These are phyloP conservation scores for Malachius bipustulatus DNA, from an alignment of 2,888 invertebrate species.

Conservation along the genomic window DNA sequence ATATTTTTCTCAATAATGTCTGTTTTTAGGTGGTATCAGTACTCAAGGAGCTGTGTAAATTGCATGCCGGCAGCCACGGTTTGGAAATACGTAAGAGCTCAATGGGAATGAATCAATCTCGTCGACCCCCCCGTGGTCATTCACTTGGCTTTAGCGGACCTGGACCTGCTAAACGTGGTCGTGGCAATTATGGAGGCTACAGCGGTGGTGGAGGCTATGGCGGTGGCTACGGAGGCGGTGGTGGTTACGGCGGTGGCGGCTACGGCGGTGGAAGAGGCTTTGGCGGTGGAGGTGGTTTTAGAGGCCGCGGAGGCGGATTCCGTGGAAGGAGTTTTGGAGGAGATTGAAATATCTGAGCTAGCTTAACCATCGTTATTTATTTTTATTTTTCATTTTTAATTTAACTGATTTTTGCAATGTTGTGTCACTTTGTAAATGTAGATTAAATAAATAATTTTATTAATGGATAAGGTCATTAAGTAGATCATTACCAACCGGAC, in stretches of 20 bases:
- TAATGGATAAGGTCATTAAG: no score
- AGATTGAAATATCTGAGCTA: no score
- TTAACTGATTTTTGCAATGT: no score
- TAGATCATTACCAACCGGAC: no score
- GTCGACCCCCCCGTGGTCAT: conserved; percentile 41
- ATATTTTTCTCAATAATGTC: no score
- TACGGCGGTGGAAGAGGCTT: conserved; percentile 16
- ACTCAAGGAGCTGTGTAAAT: conserved; percentile 61
- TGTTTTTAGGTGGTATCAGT: conserved; percentile 53
- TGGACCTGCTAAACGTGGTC: conserved; percentile 31
- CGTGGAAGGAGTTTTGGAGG: conserved; percentile 20
- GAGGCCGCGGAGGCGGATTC: conserved; percentile 17
- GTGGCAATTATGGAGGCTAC: conserved; percentile 22
- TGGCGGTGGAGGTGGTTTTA: conserved; percentile 19
- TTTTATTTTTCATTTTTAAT: no score
- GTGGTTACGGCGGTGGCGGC: conserved; percentile 25
- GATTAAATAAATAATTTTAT: no score
- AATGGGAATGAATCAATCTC: conserved; percentile 40
- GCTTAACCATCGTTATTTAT: no score
- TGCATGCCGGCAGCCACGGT: conserved; percentile 65
- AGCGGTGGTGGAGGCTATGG: conserved; percentile 22
- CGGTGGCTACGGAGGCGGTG: conserved; percentile 20
- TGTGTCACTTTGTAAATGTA: no score
- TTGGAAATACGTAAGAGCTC: conserved; percentile 48
- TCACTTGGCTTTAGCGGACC: conserved; percentile 30